Evolutionary conservation across 2,888 invertebrate genomes (phyloP).

Genomic region (Cephus spinipes): DNA sequence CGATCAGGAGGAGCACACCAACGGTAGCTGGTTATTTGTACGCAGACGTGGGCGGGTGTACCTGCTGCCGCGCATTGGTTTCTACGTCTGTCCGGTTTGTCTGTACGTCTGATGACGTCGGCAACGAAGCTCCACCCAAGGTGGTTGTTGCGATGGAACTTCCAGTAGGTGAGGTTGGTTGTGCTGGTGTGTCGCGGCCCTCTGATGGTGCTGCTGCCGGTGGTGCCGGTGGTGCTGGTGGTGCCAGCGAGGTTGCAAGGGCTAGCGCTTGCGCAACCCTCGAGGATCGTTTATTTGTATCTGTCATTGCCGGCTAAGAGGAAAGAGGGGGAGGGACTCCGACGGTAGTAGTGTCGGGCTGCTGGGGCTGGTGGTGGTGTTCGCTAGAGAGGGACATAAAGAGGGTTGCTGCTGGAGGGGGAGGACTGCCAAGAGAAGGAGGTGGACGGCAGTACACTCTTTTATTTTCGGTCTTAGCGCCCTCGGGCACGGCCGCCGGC

Average conservation of each 20-base stretch:
- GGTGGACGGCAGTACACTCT: slow-evolving; percentile 19
- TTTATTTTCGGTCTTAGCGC: slow-evolving; percentile 52
- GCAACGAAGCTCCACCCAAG: slow-evolving; percentile 62
- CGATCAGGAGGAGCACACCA: slow-evolving; percentile 28
- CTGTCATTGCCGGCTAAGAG: slow-evolving; percentile 62
- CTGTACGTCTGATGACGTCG: slow-evolving; percentile 63
- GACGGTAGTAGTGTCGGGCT: background rate
- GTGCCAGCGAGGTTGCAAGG: slow-evolving; percentile 20
- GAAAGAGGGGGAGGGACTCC: slow-evolving; percentile 25
- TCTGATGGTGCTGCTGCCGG: slow-evolving; percentile 18
- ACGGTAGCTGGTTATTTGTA: slow-evolving; percentile 44
- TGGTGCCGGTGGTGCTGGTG: slow-evolving; percentile 22
- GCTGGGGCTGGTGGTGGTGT: slow-evolving; percentile 4
- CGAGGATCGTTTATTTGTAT: slow-evolving; percentile 65
- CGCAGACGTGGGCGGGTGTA: slow-evolving; percentile 53
- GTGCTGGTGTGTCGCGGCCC: slow-evolving; percentile 21
- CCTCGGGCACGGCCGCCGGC: slow-evolving; percentile 45
- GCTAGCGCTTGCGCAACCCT: slow-evolving; percentile 57
- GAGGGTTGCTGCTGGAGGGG: slow-evolving; percentile 6
- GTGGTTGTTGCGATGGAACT: slow-evolving; percentile 8
- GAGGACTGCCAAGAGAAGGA: slow-evolving; percentile 14
- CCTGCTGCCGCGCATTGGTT: slow-evolving; percentile 58
- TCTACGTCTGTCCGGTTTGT: slow-evolving; percentile 63
- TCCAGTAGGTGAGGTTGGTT: background rate
- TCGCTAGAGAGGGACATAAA: background rate